Evolutionary conservation across 2,888 invertebrate species (phyloP).

Genomic region (Deilephila porcellus): DNA sequence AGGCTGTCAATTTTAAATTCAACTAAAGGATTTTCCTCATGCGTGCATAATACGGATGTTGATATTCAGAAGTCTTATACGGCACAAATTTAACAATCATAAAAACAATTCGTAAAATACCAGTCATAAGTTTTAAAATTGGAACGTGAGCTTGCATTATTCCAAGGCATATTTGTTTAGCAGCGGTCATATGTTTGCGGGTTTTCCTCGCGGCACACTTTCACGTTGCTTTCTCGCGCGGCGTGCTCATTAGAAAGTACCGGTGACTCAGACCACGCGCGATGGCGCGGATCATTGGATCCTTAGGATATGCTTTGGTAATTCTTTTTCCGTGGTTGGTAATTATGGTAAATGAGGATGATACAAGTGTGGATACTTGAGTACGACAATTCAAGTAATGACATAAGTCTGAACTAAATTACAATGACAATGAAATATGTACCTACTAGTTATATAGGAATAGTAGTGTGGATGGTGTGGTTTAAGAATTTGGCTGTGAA

Average conservation of each 20-base stretch:
- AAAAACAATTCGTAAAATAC: neutral
- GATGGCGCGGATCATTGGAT: constrained; percentile 12
- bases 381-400: no score
- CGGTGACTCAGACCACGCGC: constrained; percentile 53
- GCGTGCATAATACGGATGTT: no score
- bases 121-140: neutral
- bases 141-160: neutral
- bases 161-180: constrained; percentile 17
- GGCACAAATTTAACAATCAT: no score
- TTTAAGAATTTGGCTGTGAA: neutral
- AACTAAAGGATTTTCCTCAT: no score
- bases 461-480: no score
- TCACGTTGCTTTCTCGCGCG: constrained; percentile 74
- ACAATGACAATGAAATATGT: no score
- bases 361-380: no score
- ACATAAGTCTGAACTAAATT: no score
- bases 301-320: constrained; percentile 16
- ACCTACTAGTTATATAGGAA: no score
- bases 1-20: no score
- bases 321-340: neutral
- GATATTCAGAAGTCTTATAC: no score
- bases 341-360: neutral
- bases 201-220: constrained; percentile 70
- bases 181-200: constrained; percentile 20
- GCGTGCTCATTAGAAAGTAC: constrained; percentile 72